These are phyloP conservation scores for Lasioglossum zephyrum DNA, from an alignment of 2,888 invertebrate species.

Conservation along the genomic window DNA sequence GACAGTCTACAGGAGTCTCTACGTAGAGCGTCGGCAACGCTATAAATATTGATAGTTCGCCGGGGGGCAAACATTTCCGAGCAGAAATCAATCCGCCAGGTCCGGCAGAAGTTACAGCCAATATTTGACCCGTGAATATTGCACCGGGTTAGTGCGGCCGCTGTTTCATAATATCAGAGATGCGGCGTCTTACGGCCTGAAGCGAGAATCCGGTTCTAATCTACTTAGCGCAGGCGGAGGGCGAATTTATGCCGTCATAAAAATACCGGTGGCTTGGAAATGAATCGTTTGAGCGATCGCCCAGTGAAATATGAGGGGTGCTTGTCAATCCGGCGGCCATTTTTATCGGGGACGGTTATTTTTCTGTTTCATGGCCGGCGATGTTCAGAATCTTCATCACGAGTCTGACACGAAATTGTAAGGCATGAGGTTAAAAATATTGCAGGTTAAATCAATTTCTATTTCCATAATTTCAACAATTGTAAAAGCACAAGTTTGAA, in stretches of 20 bases:
- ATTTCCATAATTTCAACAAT: too few relatives aligned
- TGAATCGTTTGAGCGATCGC: constrained; percentile 22
- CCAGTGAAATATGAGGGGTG: constrained; percentile 25
- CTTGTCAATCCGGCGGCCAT: constrained; percentile 43
- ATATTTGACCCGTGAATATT: constrained; percentile 5
- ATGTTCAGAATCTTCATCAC: too few relatives aligned
- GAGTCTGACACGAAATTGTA: too few relatives aligned
- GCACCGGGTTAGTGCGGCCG: neutral
- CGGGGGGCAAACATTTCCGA: neutral
- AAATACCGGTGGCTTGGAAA: constrained; percentile 28
- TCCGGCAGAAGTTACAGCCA: constrained; percentile 6
- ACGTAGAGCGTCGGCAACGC: neutral
- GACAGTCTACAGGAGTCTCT: neutral
- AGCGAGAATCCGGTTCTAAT: constrained; percentile 6
- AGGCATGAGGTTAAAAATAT: too few relatives aligned
- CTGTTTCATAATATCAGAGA: neutral
- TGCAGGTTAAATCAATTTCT: too few relatives aligned
- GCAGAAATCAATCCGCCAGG: neutral
- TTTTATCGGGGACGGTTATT: constrained; percentile 42
- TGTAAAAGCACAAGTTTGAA: too few relatives aligned
- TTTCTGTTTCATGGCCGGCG: constrained; percentile 38
- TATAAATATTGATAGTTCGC: constrained; percentile 7
- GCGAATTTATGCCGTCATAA: constrained; percentile 40
- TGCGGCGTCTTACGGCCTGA: neutral
- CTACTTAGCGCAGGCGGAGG: neutral